Conservation (phyloP, 2,113 vertebrate species). For the Planiliza haematocheilus region DNA sequence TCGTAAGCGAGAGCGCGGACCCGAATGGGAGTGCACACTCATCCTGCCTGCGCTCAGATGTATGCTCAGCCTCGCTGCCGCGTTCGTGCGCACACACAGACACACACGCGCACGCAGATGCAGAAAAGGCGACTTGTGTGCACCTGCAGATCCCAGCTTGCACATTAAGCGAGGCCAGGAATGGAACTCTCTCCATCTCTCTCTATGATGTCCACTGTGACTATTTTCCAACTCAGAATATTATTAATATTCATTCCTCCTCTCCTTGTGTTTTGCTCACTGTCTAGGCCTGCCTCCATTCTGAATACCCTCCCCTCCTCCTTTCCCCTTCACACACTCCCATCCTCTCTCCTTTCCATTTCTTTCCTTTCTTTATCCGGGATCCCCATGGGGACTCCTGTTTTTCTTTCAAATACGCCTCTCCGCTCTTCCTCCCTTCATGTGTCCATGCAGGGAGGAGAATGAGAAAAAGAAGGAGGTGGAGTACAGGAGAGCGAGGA, state of each 20-base stretch:
- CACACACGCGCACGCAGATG: slow-evolving; percentile 15
- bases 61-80: slow-evolving; percentile 49
- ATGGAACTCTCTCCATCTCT: slow-evolving; percentile 79
- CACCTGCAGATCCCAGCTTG: slow-evolving; percentile 31
- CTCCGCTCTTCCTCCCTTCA: slow-evolving; percentile 77
- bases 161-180: slow-evolving; percentile 38
- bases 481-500: slow-evolving; percentile 61
- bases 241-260: slow-evolving; percentile 77
- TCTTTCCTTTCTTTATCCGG: slow-evolving; percentile 73
- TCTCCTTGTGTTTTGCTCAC: slow-evolving; percentile 76
- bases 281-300: slow-evolving; percentile 79
- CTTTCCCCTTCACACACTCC: slow-evolving; percentile 64
- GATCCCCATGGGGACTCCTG: slow-evolving; percentile 82
- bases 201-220: slow-evolving; percentile 82
- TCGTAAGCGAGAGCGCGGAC: slow-evolving; percentile 41
- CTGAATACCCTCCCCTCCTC: slow-evolving; percentile 55
- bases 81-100: slow-evolving; percentile 6
- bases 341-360: slow-evolving; percentile 68
- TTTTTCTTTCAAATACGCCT: slow-evolving; percentile 83
- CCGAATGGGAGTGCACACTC: slow-evolving; percentile 58
- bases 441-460: slow-evolving; percentile 73
- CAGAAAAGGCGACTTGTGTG: neutral
- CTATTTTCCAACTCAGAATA: slow-evolving; percentile 58
- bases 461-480: slow-evolving; percentile 58
- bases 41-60: slow-evolving; percentile 42